Base-by-base conservation (phyloP, 2,113 vertebrate species). In the Glareola pratincola region DNA sequence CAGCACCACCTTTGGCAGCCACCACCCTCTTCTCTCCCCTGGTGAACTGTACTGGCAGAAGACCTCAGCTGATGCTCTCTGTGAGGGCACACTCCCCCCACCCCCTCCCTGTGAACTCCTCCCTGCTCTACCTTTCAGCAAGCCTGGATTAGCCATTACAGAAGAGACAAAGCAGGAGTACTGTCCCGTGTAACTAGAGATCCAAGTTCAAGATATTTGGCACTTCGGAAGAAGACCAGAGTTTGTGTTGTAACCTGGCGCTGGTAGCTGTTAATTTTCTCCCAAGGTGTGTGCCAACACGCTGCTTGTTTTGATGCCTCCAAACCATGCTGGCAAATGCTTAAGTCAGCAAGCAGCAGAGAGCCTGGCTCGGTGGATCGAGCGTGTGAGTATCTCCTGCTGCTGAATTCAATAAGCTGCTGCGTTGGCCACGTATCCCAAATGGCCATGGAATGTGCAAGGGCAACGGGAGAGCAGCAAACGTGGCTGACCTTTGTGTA, bases 251-350 rank as follows among this genome's bases (percentile, higher is more conserved):
- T 73, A 89, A 95, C 43, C 56, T 5, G 8, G 60, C 1, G 2
- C 50, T 71, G 2, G 2, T 9, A 73, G 51, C 45, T 76, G 80
- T 78, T 90, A 24, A 83, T 92, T 83, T 90, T 92, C 89, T 94
- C 81, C 84, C 63, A 88, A 34, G 39, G n/a, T 30, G 20, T 53
- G 75, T 86, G 92, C 78, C 77, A 66, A 54, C 76, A 53, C 39
- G 12, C 41, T 79, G 80, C 57, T 91, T 92, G 86, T 94, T 95
- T 87, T 87, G 91, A 60, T 97, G 91, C 66, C 77, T 91, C 68
- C 74, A 85, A 96, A 94, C 83, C 64, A 62, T 86, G 60, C 83
- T 81, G 72, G 89, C 72, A 84, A 91, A 89, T 59, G 84, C 47
- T 32, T 14, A 68, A 63, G 66, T 89, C 86, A 78, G 83, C 92